Conservation (phyloP, 2,113 vertebrate species). For the Corythornis cristatus region DNA sequence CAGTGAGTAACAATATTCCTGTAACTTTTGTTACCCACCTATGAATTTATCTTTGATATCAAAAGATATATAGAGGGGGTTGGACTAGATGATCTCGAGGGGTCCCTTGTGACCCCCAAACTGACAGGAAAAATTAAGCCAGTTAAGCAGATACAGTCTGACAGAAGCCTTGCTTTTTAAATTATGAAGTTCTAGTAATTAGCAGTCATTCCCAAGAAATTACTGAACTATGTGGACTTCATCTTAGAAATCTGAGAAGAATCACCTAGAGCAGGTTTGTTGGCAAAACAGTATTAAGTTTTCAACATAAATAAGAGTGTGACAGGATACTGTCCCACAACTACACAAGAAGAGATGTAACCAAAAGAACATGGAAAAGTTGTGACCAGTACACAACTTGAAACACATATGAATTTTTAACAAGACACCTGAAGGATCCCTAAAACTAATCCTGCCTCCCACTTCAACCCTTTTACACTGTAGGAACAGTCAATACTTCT, state of each 20-base stretch:
- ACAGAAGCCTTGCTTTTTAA: neutral
- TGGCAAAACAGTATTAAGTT: neutral
- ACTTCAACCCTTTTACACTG: neutral
- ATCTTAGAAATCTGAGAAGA: neutral
- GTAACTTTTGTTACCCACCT: neutral
- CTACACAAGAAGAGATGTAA: neutral
- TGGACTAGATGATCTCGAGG: too few species aligned
- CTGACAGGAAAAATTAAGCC: neutral
- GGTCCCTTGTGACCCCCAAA: too few species aligned
- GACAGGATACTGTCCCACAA: neutral
- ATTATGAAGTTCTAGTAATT: neutral
- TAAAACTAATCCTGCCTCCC: neutral
- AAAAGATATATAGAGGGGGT: neutral
- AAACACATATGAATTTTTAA: neutral
- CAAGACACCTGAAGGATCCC: neutral
- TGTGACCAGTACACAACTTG: neutral
- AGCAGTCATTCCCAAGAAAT: neutral
- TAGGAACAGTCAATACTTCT: neutral
- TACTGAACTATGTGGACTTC: neutral
- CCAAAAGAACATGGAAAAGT: neutral
- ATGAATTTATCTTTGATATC: neutral
- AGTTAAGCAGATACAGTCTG: neutral
- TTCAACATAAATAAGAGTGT: neutral
- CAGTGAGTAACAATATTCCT: too few species aligned
- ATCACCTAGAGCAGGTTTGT: neutral